Conservation (phyloP, 2,113 vertebrate genomes). For the Aspidoscelis tigris region DNA sequence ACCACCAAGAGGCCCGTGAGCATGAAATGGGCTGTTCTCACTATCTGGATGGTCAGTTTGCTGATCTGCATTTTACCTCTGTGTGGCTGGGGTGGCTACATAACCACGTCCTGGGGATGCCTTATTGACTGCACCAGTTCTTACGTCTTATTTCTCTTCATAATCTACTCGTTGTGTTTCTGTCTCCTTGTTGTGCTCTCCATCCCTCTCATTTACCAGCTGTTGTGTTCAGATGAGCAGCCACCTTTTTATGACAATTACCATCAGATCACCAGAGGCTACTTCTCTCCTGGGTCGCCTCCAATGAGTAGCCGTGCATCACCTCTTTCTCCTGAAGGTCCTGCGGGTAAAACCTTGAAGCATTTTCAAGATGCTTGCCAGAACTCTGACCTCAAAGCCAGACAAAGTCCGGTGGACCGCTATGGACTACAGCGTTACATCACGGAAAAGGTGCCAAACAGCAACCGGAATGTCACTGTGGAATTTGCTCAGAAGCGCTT, state of each 20-base stretch:
- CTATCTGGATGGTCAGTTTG: constrained; percentile 85
- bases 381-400: constrained; percentile 34
- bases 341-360: constrained; percentile 74
- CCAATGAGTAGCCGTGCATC: constrained; percentile 69
- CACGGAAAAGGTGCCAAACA: neutral
- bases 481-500: constrained; percentile 93
- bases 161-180: constrained; percentile 83
- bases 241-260: constrained; percentile 72
- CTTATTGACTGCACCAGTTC: constrained; percentile 81
- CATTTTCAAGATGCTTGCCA: constrained; percentile 66
- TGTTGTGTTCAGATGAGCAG: constrained; percentile 89
- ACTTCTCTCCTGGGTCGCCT: constrained; percentile 70
- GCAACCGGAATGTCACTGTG: constrained; percentile 70
- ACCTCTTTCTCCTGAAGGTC: constrained; percentile 72
- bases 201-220: constrained; percentile 81
- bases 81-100: constrained; percentile 90
- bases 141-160: constrained; percentile 81
- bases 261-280: constrained; percentile 72
- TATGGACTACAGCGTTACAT: constrained; percentile 46
- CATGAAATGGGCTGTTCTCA: constrained; percentile 78
- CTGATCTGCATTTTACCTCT: constrained; percentile 86
- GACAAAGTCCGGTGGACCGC: constrained; percentile 42
- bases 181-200: constrained; percentile 82
- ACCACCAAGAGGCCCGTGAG: constrained; percentile 63
- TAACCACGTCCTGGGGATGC: constrained; percentile 87